Evolutionary conservation across 2,113 vertebrate genomes (phyloP), one percentile per base, ranked within the genome.

Genomic region (Clinocottus analis): DNA sequence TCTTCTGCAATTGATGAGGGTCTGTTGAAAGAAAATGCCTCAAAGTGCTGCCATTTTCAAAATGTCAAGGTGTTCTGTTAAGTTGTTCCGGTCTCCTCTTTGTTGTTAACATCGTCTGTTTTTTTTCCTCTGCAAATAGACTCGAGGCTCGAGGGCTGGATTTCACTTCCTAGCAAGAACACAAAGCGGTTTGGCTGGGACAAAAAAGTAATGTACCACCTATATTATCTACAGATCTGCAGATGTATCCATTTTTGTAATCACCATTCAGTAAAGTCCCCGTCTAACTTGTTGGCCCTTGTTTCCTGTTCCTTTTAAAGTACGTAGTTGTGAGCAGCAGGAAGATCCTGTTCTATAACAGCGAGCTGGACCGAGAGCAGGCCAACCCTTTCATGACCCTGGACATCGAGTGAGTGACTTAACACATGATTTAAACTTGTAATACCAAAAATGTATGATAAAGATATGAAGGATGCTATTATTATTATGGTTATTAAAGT

Each of bases 111-210:
- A 56, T 74, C 62, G 76, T 79, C 68, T 16, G 55, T 59, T 83
- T 87, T 80, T 74, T 21, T 73, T 41, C 69, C 29, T 83, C 59
- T 55, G 4, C 33, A 10, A 37, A 10, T 77, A 97, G 98, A 99
- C 85, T 93, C 96, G 73, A 94, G 97, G 84, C 85, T 99, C 58
- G 96, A 99, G 85, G 97, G 97, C 45, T 99, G 97, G 97, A 88
- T 99, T 31, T 98, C 97, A 1, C 82, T 99, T 85, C 97, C 97
- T 43, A 93, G 95, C 76, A 96, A 97, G 90, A 98, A 97, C 91
- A 96, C 96, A n/a, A 99, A 99, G 92, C 96, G 98, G 55, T 98
- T 98, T 86, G 97, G 97, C 77, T 99, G 98, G 98, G 96, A 97
- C 90, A 97, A 94, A 93, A 99, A 99, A 96, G 98, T 99, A 94